A percentile compares a stretch with the other conserved stretches of the same genome.
phyloP scores from a whole-genome alignment of 2,888 invertebrate species.

The Drosophila seclusa region DNA sequence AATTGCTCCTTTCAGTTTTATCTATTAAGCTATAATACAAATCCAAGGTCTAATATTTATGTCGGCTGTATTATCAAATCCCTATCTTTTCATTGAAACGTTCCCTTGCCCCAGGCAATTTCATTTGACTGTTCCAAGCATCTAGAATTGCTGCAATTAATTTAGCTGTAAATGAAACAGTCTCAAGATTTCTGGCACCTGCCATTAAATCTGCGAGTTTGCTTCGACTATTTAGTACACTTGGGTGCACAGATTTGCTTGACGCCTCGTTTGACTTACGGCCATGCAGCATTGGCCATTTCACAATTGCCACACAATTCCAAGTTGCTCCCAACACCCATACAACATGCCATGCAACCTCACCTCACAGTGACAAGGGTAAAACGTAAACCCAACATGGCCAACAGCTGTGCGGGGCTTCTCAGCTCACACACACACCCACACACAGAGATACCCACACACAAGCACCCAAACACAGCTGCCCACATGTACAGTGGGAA shows the following conservation, averaged over 20 bases:
- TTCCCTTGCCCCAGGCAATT: conserved; percentile 30
- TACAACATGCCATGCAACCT: conserved; percentile 20
- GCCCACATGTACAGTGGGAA: conserved; percentile 15
- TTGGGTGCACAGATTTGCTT: conserved; percentile 70
- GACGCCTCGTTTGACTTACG: conserved; percentile 65
- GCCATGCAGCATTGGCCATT: conserved; percentile 64
- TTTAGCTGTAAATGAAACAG: conserved; percentile 42
- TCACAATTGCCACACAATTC: conserved; percentile 38
- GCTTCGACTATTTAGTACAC: conserved; percentile 36
- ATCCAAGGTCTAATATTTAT: background rate
- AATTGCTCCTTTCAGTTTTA: background rate
- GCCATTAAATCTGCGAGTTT: conserved; percentile 55
- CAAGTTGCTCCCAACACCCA: background rate
- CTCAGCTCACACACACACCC: conserved; percentile 27
- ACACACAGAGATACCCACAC: background rate
- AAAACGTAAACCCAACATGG: conserved; percentile 60
- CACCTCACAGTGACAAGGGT: conserved; percentile 51
- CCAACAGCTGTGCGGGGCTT: conserved; percentile 75
- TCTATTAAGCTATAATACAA: background rate
- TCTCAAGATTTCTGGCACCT: conserved; percentile 60
- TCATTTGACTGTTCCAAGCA: conserved; percentile 20
- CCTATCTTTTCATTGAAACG: conserved; percentile 23
- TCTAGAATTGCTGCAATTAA: conserved; percentile 33
- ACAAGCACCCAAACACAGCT: conserved; percentile 13
- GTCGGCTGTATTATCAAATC: background rate